A percentile compares a stretch with the other conserved stretches of the same genome.
phyloP scores from a whole-genome alignment of 2,888 invertebrate genomes.

The Heterodera filipjevi region DNA sequence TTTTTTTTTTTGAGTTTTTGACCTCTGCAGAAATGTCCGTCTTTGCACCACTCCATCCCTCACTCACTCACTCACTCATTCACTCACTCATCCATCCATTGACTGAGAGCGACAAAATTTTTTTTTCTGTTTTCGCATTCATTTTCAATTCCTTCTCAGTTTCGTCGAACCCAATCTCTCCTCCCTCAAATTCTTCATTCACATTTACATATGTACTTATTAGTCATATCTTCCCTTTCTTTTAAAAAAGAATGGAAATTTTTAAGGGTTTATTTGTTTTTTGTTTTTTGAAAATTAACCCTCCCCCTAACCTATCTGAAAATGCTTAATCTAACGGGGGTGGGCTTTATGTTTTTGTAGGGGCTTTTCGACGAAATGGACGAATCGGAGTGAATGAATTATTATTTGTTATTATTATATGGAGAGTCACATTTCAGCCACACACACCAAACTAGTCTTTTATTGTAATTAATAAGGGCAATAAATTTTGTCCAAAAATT shows the following conservation, averaged over 20 bases:
- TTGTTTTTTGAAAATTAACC: neutral
- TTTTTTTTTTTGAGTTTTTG: neutral
- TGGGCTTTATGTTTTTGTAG: too few species aligned
- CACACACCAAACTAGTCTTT: neutral
- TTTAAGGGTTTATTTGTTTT: too few species aligned
- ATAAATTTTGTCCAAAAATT: neutral
- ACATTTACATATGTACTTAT: neutral
- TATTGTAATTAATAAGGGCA: neutral
- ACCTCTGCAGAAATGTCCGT: conserved; percentile 1
- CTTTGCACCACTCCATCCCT: neutral
- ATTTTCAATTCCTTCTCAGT: neutral
- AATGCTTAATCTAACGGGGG: conserved; percentile 20
- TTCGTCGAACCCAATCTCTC: neutral
- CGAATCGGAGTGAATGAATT: neutral
- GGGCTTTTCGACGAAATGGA: too few species aligned
- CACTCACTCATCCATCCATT: neutral
- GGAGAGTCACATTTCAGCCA: neutral
- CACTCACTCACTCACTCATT: neutral
- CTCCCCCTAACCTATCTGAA: too few species aligned
- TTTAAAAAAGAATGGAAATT: neutral
- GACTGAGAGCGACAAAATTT: neutral
- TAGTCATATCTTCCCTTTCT: neutral
- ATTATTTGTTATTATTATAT: neutral
- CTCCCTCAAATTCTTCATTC: neutral
- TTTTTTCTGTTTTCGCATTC: conserved; percentile 1